Evolutionary conservation across 2,888 invertebrate genomes (phyloP), one percentile per base, ranked within the genome.

Genomic region (Polyploca ridens): DNA sequence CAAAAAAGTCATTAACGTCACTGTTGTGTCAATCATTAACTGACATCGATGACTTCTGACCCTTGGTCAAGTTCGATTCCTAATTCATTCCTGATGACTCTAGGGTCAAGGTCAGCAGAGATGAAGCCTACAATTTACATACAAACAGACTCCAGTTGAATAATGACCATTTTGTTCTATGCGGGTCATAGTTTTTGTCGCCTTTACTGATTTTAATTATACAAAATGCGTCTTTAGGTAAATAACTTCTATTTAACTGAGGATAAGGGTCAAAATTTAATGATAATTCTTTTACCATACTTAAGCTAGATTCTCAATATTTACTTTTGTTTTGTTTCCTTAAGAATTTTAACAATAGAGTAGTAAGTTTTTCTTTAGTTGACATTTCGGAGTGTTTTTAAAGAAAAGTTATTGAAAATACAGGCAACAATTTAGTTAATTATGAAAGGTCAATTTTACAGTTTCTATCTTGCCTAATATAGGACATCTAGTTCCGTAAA

Each of bases 1-100:
- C 76, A 81, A 82, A 87, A 85, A 84, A 87, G 69, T 79, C 76
- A 74, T 78, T 78, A 80, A 66, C 80, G 77, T 79, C 82, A 78
- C 71, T 58, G 65, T 72, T 69, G 77, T 84, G 91, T 90, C 91
- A 90, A 86, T 91, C 90, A 91, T 78, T 60, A 68, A 16, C 57
- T 78, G 84, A 88, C 88, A 83, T 72, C 66, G 69, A 64, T 69
- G 74, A 79, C 84, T 85, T 82, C 74, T 81, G 82, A 83, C 86
- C 86, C 82, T 67, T 91, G 93, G 93, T 94, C 93, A 93, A 93
- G 91, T 91, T 89, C 90, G 88, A 82, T 80, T 83, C 87, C 83
- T 91, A 90, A 91, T 87, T 86, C 86, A 87, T 90, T 83, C 81
- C 85, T 89, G 87, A 90, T 88, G 90, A 86, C 83, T 83, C 78